Evolutionary conservation across 1,140 invertebrate species (phyloP).

Genomic region (Cherax destructor): DNA sequence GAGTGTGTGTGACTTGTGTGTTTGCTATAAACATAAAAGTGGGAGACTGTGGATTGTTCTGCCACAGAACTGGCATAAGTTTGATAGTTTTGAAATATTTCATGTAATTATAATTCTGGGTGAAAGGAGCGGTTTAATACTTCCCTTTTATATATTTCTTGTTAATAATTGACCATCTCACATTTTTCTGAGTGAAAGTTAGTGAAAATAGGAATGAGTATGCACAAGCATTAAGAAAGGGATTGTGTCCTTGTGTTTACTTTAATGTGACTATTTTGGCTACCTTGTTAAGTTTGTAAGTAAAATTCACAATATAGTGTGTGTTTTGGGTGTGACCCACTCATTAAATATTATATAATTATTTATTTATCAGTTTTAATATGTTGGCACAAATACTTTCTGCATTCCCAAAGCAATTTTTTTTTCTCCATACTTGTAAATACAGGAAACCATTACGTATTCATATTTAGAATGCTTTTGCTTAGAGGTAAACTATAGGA

Average conservation of each 20-base stretch:
- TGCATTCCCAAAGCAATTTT: slow-evolving; percentile 24
- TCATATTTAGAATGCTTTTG: slow-evolving; percentile 12
- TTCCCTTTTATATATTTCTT: slow-evolving; percentile 22
- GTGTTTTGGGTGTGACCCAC: slow-evolving; percentile 12
- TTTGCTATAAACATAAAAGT: background rate
- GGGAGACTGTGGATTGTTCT: background rate
- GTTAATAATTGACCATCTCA: background rate
- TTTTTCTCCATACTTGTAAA: slow-evolving; percentile 23
- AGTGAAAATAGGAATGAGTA: slow-evolving; percentile 7
- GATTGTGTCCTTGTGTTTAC: background rate
- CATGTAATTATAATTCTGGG: background rate
- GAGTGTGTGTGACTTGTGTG: background rate
- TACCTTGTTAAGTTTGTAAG: slow-evolving; percentile 21
- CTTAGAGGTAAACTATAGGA: background rate
- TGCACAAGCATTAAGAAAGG: slow-evolving; percentile 9
- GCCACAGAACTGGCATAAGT: background rate
- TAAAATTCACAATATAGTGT: background rate
- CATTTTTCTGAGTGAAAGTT: slow-evolving; percentile 13
- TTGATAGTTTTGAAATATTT: background rate
- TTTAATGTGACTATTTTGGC: background rate
- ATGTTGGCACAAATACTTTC: slow-evolving; percentile 29
- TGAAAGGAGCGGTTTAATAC: background rate
- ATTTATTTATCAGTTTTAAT: slow-evolving; percentile 17
- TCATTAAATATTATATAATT: slow-evolving; percentile 17
- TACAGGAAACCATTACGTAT: slow-evolving; percentile 12